Percentiles rank a stretch among this genome's conserved stretches.
These are phyloP conservation scores for Eulemur mongoz DNA, from an alignment of 2,797 vertebrate species.

Conservation along the genomic window DNA sequence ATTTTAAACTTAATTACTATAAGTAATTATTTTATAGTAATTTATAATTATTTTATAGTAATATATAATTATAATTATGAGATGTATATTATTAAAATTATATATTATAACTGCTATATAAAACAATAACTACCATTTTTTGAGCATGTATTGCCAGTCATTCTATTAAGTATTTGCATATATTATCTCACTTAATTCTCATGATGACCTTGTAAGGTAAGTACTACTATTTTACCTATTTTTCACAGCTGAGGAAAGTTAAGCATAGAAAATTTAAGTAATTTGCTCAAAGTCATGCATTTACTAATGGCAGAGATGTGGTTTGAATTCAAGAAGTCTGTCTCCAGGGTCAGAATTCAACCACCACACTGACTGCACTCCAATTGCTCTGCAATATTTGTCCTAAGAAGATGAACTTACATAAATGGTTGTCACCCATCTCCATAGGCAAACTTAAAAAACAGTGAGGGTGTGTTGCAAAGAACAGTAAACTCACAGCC, in stretches of 20 bases:
- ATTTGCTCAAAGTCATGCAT: not conserved
- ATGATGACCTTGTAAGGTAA: not conserved
- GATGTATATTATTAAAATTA: not conserved
- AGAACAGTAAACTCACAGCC: not conserved
- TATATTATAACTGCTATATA: not conserved
- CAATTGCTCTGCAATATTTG: not conserved
- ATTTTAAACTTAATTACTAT: not conserved
- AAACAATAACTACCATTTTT: conserved; percentile 41
- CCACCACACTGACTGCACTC: not conserved
- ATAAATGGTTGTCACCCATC: not conserved
- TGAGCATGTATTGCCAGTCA: not conserved
- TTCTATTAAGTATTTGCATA: not conserved
- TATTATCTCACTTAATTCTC: conserved; percentile 22
- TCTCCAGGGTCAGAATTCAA: not conserved
- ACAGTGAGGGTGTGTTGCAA: not conserved
- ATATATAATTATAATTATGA: not conserved
- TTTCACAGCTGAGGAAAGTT: not conserved
- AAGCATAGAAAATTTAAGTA: not conserved
- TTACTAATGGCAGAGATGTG: not conserved
- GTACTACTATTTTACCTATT: not conserved
- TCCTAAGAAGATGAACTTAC: not conserved
- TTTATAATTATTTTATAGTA: not conserved
- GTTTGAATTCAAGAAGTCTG: not conserved
- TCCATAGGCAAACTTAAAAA: not conserved
- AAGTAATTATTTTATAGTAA: not conserved